Evolutionary conservation across 1,140 invertebrate genomes (phyloP).

Genomic region (Danaus melanippus): DNA sequence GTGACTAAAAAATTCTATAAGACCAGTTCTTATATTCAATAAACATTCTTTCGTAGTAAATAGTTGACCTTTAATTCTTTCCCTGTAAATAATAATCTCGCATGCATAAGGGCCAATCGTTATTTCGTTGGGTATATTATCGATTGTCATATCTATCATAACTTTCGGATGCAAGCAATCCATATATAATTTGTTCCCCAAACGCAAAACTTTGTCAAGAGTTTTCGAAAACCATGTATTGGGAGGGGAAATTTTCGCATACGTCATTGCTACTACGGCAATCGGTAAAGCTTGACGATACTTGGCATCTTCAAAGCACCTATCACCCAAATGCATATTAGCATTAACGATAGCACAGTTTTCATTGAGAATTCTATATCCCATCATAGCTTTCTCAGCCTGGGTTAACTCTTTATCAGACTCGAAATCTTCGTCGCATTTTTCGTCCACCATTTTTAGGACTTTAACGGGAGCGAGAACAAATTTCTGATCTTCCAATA

Average conservation of each 20-base stretch:
- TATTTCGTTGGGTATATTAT: slow-evolving; percentile 71
- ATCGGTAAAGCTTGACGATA: slow-evolving; percentile 70
- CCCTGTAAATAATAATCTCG: slow-evolving; percentile 71
- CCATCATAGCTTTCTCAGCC: slow-evolving; percentile 63
- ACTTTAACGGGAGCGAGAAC: slow-evolving; percentile 64
- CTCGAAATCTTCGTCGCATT: slow-evolving; percentile 63
- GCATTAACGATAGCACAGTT: slow-evolving; percentile 71
- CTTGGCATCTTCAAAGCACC: slow-evolving; percentile 70
- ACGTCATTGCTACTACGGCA: slow-evolving; percentile 67
- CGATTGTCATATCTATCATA: slow-evolving; percentile 62
- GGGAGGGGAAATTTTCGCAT: slow-evolving; percentile 71
- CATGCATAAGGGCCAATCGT: slow-evolving; percentile 69
- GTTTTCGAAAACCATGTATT: slow-evolving; percentile 72
- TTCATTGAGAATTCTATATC: slow-evolving; percentile 68
- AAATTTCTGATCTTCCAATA: slow-evolving; percentile 69
- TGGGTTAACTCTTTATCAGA: slow-evolving; percentile 59
- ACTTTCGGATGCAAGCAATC: slow-evolving; percentile 61
- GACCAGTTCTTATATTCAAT: slow-evolving; percentile 52
- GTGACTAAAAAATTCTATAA: slow-evolving; percentile 63
- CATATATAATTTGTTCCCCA: slow-evolving; percentile 67
- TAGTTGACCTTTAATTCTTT: slow-evolving; percentile 64
- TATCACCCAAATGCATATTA: slow-evolving; percentile 71
- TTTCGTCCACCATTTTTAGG: slow-evolving; percentile 60
- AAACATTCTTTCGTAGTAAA: slow-evolving; percentile 66
- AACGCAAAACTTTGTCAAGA: slow-evolving; percentile 70